Conservation (phyloP, 2,113 vertebrate species). For the Cheirogaleus medius region DNA sequence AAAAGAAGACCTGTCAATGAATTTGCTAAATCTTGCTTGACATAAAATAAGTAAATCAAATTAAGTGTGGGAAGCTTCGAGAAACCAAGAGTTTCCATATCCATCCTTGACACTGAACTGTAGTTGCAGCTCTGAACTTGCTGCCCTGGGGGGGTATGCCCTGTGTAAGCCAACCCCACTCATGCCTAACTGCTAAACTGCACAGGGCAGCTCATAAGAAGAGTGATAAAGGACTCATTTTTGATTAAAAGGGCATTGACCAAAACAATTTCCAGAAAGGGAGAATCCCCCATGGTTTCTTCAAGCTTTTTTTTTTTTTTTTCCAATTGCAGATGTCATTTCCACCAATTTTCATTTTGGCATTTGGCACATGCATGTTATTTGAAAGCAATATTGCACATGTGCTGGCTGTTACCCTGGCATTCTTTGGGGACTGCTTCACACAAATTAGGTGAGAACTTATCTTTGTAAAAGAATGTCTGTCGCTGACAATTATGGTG, state of each 20-base stretch:
- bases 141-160: not conserved
- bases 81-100: fast-evolving
- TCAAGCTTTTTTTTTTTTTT: conserved; percentile 19
- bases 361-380: conserved; percentile 43
- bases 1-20: not conserved
- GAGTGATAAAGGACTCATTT: conserved; percentile 51
- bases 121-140: not conserved
- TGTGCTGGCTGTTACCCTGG: conserved; percentile 42
- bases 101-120: not conserved
- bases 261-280: not conserved
- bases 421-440: conserved; percentile 60
- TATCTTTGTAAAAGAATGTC: conserved; percentile 65
- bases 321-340: conserved; percentile 67
- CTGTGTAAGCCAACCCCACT: not conserved
- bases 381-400: conserved; percentile 60
- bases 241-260: conserved; percentile 44
- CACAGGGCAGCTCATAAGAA: not conserved
- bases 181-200: not conserved
- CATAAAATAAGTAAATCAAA: not conserved
- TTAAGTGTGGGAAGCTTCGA: not conserved
- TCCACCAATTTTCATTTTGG: conserved; percentile 56
- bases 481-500: conserved; percentile 68
- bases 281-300: not conserved
- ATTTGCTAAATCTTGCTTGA: not conserved
- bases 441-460: conserved; percentile 74